Percentiles rank a stretch among this genome's conserved stretches.
These are phyloP conservation scores for Champsocephalus gunnari DNA, from an alignment of 2,797 vertebrate genomes.

Conservation along the genomic window DNA sequence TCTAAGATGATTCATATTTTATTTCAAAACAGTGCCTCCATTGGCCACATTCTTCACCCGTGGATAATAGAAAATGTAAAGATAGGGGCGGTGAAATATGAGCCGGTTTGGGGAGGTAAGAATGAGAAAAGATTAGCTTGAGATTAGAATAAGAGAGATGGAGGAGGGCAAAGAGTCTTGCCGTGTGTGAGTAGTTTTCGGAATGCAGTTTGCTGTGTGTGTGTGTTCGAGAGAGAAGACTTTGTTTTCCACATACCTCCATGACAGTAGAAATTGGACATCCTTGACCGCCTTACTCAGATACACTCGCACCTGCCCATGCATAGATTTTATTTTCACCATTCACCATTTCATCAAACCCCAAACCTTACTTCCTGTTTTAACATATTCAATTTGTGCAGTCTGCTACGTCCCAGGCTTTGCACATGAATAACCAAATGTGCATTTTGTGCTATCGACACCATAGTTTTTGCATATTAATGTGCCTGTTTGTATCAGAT, in stretches of 20 bases:
- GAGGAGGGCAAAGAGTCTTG: conserved; percentile 72
- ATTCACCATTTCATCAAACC: conserved; percentile 15
- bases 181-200: conserved; percentile 41
- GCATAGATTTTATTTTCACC: conserved; percentile 29
- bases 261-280: conserved; percentile 48
- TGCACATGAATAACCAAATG: conserved; percentile 51
- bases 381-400: conserved; percentile 7
- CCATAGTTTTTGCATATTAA: conserved; percentile 68
- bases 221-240: conserved; percentile 54
- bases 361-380: conserved; percentile 14
- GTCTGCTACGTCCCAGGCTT: conserved; percentile 22
- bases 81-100: conserved; percentile 85
- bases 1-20: conserved; percentile 85
- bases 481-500: conserved; percentile 69
- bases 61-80: conserved; percentile 87
- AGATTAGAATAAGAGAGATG: conserved; percentile 86
- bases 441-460: conserved; percentile 58
- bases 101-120: conserved; percentile 81
- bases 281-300: conserved; percentile 61
- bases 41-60: conserved; percentile 82
- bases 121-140: conserved; percentile 83
- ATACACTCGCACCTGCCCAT: conserved; percentile 50
- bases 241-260: conserved; percentile 68
- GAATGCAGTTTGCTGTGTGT: conserved; percentile 14
- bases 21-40: conserved; percentile 76